phyloP scores from a whole-genome alignment of 2,113 vertebrate genomes.

The Nannobrachium achirus region DNA sequence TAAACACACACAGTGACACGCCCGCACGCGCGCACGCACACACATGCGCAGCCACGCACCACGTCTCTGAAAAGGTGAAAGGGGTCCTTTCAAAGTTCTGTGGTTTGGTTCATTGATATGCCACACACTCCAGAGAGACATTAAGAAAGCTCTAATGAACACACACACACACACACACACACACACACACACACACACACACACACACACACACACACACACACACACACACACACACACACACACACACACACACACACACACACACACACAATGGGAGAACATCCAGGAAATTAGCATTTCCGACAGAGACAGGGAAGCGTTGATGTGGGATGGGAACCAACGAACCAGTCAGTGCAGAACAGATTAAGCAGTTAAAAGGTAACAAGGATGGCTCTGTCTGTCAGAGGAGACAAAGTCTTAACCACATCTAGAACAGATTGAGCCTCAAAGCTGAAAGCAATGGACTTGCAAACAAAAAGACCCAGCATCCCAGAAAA shows the following conservation, averaged over 20 bases:
- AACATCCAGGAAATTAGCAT: slow-evolving; percentile 67
- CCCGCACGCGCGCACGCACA: slow-evolving; percentile 11
- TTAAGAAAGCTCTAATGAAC: slow-evolving; percentile 32
- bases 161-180: slow-evolving; percentile 5
- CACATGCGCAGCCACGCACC: slow-evolving; percentile 16
- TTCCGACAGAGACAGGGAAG: slow-evolving; percentile 57
- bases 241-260: neutral
- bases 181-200: slow-evolving; percentile 1
- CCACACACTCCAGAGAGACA: slow-evolving; percentile 51
- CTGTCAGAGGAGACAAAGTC: slow-evolving; percentile 48
- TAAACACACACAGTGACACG: slow-evolving; percentile 35
- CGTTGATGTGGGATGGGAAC: slow-evolving; percentile 67
- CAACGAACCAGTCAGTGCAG: too few species aligned
- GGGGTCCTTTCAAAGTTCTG: slow-evolving; percentile 55
- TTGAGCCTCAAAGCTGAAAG: slow-evolving; percentile 10
- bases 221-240: neutral
- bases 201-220: neutral
- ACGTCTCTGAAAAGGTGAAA: slow-evolving; percentile 38
- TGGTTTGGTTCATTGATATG: slow-evolving; percentile 68
- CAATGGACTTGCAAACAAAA: neutral
- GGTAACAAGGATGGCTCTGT: slow-evolving; percentile 28
- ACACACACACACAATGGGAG: slow-evolving; percentile 19
- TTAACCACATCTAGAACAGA: slow-evolving; percentile 23
- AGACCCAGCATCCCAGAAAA: too few species aligned
- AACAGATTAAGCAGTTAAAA: slow-evolving; percentile 53